These are phyloP conservation scores for Miltochrista miniata DNA, from an alignment of 2,888 invertebrate species.

Conservation along the genomic window DNA sequence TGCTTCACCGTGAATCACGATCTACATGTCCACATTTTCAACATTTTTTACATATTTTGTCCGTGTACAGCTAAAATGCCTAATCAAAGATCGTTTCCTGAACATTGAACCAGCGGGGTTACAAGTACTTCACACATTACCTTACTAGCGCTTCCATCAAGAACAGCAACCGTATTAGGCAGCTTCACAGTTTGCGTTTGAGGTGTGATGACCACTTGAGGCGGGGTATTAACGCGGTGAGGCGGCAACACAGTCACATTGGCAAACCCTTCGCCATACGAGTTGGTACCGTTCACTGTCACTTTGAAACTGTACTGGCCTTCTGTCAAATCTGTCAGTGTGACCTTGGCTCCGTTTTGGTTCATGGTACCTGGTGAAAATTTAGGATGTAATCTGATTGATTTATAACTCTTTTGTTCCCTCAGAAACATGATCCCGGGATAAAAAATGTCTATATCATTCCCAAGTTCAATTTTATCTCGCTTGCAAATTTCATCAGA, in stretches of 20 bases:
- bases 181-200: slow-evolving; percentile 93
- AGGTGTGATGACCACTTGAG: slow-evolving; percentile 93
- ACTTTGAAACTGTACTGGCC: slow-evolving; percentile 94
- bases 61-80: no score
- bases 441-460: no score
- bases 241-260: slow-evolving; percentile 96
- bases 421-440: no score
- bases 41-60: no score
- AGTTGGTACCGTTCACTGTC: slow-evolving; percentile 90
- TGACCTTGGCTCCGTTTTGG: slow-evolving; percentile 92
- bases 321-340: slow-evolving; percentile 92
- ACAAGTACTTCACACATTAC: slow-evolving; percentile 48
- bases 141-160: slow-evolving; percentile 92
- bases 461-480: no score
- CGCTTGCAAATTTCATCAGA: no score
- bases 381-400: no score
- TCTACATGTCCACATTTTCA: no score
- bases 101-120: no score
- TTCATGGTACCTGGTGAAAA: slow-evolving; percentile 86
- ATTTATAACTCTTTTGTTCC: no score
- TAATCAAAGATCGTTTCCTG: no score
- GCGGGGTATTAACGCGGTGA: slow-evolving; percentile 91
- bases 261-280: slow-evolving; percentile 92
- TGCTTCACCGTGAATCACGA: no score
- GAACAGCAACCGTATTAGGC: slow-evolving; percentile 94